Percentiles rank a stretch among this genome's conserved stretches.
phyloP scores from a whole-genome alignment of 2,888 invertebrate genomes.

The Arge pagana region DNA sequence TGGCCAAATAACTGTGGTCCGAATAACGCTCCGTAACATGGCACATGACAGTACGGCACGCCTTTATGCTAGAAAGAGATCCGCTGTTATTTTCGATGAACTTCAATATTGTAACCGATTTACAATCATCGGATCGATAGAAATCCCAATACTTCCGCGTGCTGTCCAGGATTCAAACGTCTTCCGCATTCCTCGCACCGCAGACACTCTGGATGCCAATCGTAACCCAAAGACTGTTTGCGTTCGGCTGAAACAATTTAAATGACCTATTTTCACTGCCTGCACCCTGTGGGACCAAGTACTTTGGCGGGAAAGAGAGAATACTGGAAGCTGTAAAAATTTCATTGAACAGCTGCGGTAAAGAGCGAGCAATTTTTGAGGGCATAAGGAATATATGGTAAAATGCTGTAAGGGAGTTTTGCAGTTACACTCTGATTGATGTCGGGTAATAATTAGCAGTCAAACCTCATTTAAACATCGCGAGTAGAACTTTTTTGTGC shows the following conservation, averaged over 20 bases:
- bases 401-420: too few relatives aligned
- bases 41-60: slow-evolving; percentile 83
- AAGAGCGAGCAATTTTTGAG: too few relatives aligned
- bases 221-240: slow-evolving; percentile 83
- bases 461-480: too few relatives aligned
- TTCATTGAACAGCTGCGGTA: too few relatives aligned
- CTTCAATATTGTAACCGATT: slow-evolving; percentile 1
- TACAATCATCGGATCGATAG: slow-evolving; percentile 2
- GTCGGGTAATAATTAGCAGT: too few relatives aligned
- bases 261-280: not conserved
- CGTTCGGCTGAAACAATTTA: slow-evolving; percentile 70
- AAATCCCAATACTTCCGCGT: slow-evolving; percentile 65
- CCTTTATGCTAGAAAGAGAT: slow-evolving; percentile 70
- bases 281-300: too few relatives aligned
- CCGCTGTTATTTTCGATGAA: too few relatives aligned
- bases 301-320: too few relatives aligned
- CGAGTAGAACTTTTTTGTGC: too few relatives aligned
- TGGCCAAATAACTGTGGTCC: slow-evolving; percentile 84
- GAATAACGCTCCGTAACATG: slow-evolving; percentile 81
- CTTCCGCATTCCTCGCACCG: slow-evolving; percentile 83
- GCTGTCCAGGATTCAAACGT: slow-evolving; percentile 79
- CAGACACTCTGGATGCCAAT: slow-evolving; percentile 86
- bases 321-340: too few relatives aligned
- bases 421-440: too few relatives aligned
- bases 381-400: too few relatives aligned